Evolutionary conservation across 2,888 invertebrate species (phyloP).

Genomic region (Pristionchus arcanus): DNA sequence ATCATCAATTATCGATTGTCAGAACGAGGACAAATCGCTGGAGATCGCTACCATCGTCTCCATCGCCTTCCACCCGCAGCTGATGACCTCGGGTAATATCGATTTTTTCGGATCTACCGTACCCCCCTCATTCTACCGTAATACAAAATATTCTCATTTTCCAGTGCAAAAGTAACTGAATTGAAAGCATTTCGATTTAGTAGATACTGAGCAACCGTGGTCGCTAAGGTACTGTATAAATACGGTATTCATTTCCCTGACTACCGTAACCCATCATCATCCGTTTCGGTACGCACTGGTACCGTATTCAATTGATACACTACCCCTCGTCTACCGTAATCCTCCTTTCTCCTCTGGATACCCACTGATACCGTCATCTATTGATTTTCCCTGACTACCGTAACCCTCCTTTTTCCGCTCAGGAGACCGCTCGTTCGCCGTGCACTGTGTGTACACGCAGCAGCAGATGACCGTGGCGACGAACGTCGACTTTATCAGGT

Average conservation of each 20-base stretch:
- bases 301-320: background rate
- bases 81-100: conserved; percentile 43
- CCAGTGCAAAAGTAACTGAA: no score
- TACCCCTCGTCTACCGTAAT: no score
- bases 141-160: no score
- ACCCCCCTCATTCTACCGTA: no score
- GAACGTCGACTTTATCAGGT: conserved; percentile 65
- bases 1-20: background rate
- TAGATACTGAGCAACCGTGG: background rate
- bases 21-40: conserved; percentile 46
- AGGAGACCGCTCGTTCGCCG: conserved; percentile 66
- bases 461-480: conserved; percentile 62
- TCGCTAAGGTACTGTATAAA: background rate
- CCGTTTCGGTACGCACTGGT: no score
- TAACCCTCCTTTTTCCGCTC: conserved; percentile 1
- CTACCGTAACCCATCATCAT: no score
- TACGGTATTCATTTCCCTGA: background rate
- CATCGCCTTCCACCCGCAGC: conserved; percentile 50
- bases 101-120: background rate
- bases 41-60: conserved; percentile 41
- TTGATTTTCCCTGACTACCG: conserved; percentile 56
- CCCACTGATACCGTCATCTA: background rate
- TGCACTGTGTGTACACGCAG: conserved; percentile 70
- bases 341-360: no score
- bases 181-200: no score